Percentiles rank a stretch among this genome's conserved stretches.
These are phyloP conservation scores for Drosophila paulistorum DNA, from an alignment of 1,140 invertebrate species.

Conservation along the genomic window DNA sequence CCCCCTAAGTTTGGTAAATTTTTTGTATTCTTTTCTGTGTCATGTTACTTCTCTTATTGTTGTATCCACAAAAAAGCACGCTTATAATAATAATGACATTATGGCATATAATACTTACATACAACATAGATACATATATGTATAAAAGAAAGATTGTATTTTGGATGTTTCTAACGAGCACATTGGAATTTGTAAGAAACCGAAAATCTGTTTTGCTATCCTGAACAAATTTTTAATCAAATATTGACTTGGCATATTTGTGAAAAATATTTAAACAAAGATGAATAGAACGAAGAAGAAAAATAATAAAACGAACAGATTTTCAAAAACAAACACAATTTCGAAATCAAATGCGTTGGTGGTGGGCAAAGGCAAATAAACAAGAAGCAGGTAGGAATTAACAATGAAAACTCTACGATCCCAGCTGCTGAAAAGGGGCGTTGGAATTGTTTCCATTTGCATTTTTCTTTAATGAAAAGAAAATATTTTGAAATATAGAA, in stretches of 20 bases:
- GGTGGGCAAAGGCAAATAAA: slow-evolving; percentile 45
- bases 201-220: background rate
- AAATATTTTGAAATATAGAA: slow-evolving; percentile 53
- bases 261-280: slow-evolving; percentile 51
- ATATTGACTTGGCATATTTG: slow-evolving; percentile 69
- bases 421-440: slow-evolving; percentile 28
- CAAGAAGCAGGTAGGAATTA: slow-evolving; percentile 41
- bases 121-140: slow-evolving; percentile 17
- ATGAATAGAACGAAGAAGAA: background rate
- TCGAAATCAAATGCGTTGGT: slow-evolving; percentile 30
- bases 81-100: slow-evolving; percentile 80
- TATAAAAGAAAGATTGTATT: slow-evolving; percentile 1
- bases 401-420: slow-evolving; percentile 15
- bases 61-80: slow-evolving; percentile 81
- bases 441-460: slow-evolving; percentile 60
- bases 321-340: slow-evolving; percentile 57
- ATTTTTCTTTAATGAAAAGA: slow-evolving; percentile 66
- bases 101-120: slow-evolving; percentile 28
- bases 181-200: background rate
- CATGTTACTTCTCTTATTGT: slow-evolving; percentile 56
- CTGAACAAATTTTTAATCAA: slow-evolving; percentile 27
- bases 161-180: slow-evolving; percentile 63
- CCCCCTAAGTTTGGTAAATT: slow-evolving; percentile 28
- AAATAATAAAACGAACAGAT: background rate
- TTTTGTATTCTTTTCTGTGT: slow-evolving; percentile 30